A percentile compares a stretch with the other conserved stretches of the same genome.
phyloP scores from a whole-genome alignment of 1,140 invertebrate genomes.

The Sycophaga agraensis region DNA sequence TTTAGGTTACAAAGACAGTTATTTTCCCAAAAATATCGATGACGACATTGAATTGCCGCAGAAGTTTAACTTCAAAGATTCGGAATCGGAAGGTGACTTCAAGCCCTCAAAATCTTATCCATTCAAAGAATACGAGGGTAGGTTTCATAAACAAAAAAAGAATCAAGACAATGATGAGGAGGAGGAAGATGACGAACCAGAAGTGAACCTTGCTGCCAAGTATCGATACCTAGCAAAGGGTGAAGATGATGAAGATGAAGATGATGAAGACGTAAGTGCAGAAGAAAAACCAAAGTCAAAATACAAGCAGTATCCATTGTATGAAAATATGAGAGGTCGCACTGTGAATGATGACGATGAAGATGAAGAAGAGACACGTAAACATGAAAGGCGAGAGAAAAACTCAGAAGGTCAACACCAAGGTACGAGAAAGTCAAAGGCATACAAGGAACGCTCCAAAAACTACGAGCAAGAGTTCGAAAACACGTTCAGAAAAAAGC shows the following conservation, averaged over 20 bases:
- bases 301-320: constrained; percentile 18
- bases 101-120: constrained; percentile 37
- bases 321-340: background rate
- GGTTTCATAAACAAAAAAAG: constrained; percentile 38
- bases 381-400: constrained; percentile 33
- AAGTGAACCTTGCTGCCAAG: constrained; percentile 21
- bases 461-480: constrained; percentile 45
- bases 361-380: constrained; percentile 36
- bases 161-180: constrained; percentile 15
- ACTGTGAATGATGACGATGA: constrained; percentile 36
- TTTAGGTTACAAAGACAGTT: constrained; percentile 13
- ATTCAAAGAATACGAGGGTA: constrained; percentile 46
- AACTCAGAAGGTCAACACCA: constrained; percentile 13
- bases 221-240: constrained; percentile 24
- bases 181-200: constrained; percentile 30
- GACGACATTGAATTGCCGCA: constrained; percentile 29
- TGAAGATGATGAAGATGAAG: constrained; percentile 29
- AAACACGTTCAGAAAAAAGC: constrained; percentile 37
- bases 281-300: constrained; percentile 22
- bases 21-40: constrained; percentile 12
- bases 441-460: constrained; percentile 28
- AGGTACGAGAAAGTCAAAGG: constrained; percentile 4
- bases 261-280: background rate
- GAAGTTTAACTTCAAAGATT: constrained; percentile 30
- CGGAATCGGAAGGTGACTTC: constrained; percentile 32